phyloP scores from a whole-genome alignment of 2,888 invertebrate species.

The Dexiosoma caninum region DNA sequence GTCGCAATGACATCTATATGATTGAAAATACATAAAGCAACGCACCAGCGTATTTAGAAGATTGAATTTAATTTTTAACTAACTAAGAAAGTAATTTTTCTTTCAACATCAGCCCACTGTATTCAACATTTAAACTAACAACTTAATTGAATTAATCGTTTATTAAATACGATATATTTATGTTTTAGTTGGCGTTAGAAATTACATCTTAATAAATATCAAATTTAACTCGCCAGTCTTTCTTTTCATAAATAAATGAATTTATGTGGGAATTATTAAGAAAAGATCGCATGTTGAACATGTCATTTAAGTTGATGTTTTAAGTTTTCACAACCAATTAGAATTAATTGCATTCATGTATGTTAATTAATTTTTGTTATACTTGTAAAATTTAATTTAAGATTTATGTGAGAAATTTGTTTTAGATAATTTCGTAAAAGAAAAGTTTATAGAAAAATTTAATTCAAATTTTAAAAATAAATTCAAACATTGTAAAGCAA shows the following conservation, averaged over 20 bases:
- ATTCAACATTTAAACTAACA: neutral
- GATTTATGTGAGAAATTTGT: slow-evolving; percentile 43
- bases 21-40: too few species aligned
- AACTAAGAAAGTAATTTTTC: too few species aligned
- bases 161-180: neutral
- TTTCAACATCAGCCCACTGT: neutral
- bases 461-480: too few species aligned
- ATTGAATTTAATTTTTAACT: too few species aligned
- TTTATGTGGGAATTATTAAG: slow-evolving; percentile 47
- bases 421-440: neutral
- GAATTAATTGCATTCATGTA: slow-evolving; percentile 16
- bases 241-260: slow-evolving; percentile 12
- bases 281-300: slow-evolving; percentile 38
- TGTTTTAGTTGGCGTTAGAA: neutral
- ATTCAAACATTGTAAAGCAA: too few species aligned
- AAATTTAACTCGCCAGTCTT: slow-evolving; percentile 14
- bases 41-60: too few species aligned
- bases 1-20: too few species aligned
- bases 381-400: neutral
- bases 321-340: slow-evolving; percentile 22
- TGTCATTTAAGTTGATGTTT: neutral
- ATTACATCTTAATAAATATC: neutral
- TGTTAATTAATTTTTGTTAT: neutral
- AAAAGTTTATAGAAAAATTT: too few species aligned
- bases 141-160: slow-evolving; percentile 17